phyloP scores from a whole-genome alignment of 2,888 invertebrate genomes.

The Tenodera sinensis region DNA sequence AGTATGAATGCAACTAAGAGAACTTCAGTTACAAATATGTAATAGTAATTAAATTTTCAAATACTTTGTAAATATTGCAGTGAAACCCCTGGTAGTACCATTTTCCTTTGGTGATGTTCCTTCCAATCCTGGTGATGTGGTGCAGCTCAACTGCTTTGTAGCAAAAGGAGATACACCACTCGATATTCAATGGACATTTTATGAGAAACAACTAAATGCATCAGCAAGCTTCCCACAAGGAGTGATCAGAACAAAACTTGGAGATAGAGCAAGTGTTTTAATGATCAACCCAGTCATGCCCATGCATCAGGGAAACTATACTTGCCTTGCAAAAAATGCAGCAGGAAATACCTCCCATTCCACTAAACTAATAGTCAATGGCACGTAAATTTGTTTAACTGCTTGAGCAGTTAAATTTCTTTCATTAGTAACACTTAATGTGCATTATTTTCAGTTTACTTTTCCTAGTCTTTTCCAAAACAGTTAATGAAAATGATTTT shows the following conservation, averaged over 20 bases:
- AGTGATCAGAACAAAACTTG: slow-evolving; percentile 45
- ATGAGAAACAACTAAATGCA: slow-evolving; percentile 23
- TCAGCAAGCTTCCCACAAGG: slow-evolving; percentile 44
- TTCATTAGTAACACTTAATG: not conserved
- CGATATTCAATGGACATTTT: slow-evolving; percentile 65
- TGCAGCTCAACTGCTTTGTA: slow-evolving; percentile 52
- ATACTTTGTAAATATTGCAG: slow-evolving; percentile 38
- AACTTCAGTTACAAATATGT: no score
- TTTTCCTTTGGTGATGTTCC: slow-evolving; percentile 57
- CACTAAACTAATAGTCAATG: slow-evolving; percentile 63
- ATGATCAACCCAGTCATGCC: slow-evolving; percentile 65
- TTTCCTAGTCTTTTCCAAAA: not conserved
- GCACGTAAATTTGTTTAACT: slow-evolving; percentile 45
- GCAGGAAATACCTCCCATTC: slow-evolving; percentile 60
- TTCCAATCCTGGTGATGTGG: slow-evolving; percentile 55
- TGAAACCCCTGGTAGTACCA: slow-evolving; percentile 52
- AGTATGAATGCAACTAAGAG: no score
- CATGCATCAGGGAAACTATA: slow-evolving; percentile 63
- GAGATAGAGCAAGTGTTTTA: slow-evolving; percentile 63
- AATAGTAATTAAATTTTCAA: no score
- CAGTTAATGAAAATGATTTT: not conserved
- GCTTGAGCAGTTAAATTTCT: not conserved
- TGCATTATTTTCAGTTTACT: not conserved
- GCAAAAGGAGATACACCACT: slow-evolving; percentile 68
- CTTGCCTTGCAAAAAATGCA: slow-evolving; percentile 61